Conservation (phyloP, 2,797 vertebrate species). For the Malurus splendens region DNA sequence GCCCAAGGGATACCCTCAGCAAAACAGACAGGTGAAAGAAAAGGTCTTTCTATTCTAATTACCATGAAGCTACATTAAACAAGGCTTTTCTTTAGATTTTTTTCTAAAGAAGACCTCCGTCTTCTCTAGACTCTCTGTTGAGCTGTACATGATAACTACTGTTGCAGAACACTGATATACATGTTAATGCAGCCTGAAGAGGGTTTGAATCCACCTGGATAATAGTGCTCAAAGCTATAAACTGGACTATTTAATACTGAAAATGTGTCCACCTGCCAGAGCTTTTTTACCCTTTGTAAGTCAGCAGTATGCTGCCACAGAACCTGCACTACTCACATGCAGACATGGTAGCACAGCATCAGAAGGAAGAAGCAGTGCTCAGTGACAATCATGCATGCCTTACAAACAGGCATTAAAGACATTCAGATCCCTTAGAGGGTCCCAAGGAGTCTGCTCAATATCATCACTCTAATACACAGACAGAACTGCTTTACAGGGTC, state of each 20-base stretch:
- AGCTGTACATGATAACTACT: not conserved
- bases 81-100: not conserved
- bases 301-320: fast-evolving
- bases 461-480: not conserved
- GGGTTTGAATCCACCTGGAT: not conserved
- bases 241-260: not conserved
- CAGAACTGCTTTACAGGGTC: not conserved
- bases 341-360: not conserved
- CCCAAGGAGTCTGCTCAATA: not conserved
- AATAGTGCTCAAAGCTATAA: not conserved
- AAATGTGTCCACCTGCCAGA: not conserved
- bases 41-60: not conserved
- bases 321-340: not conserved
- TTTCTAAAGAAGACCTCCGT: not conserved
- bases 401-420: not conserved
- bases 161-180: not conserved
- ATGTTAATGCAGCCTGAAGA: not conserved
- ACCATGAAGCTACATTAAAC: not conserved
- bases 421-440: not conserved
- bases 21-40: not conserved
- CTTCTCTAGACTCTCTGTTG: not conserved
- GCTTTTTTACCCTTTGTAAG: not conserved
- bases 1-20: not conserved
- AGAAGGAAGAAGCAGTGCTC: not conserved
- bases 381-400: not conserved